phyloP scores from a whole-genome alignment of 2,888 invertebrate species.

The Hirtodrosophila histrioides region DNA sequence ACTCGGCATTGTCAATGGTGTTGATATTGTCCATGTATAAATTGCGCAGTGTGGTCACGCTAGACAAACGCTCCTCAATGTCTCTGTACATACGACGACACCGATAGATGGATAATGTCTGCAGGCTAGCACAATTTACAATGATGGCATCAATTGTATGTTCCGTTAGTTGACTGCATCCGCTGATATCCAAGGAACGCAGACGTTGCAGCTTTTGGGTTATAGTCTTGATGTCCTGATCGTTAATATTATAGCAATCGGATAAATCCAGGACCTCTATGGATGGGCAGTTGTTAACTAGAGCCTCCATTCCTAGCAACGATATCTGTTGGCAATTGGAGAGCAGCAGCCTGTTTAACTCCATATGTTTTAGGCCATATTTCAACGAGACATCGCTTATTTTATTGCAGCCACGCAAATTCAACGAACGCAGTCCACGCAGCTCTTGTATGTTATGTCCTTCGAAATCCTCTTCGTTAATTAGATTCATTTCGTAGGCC shows the following conservation, averaged over 20 bases:
- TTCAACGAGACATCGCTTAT: slow-evolving; percentile 90
- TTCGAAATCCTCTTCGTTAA: slow-evolving; percentile 73
- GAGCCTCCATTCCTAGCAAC: slow-evolving; percentile 87
- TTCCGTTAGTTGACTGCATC: slow-evolving; percentile 86
- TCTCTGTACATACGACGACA: slow-evolving; percentile 83
- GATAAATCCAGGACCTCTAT: slow-evolving; percentile 88
- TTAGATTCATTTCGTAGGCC: slow-evolving; percentile 86
- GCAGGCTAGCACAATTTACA: slow-evolving; percentile 85
- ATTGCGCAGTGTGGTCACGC: slow-evolving; percentile 77
- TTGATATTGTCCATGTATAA: slow-evolving; percentile 80
- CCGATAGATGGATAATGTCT: slow-evolving; percentile 81
- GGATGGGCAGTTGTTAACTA: slow-evolving; percentile 88
- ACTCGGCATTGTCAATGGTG: slow-evolving; percentile 81
- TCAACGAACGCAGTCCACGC: slow-evolving; percentile 86
- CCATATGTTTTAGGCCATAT: slow-evolving; percentile 88
- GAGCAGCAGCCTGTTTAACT: slow-evolving; percentile 87
- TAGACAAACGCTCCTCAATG: slow-evolving; percentile 81
- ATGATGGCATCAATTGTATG: slow-evolving; percentile 85
- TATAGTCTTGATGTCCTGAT: slow-evolving; percentile 86
- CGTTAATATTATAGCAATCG: slow-evolving; percentile 89
- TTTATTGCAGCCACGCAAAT: slow-evolving; percentile 89
- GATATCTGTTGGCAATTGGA: slow-evolving; percentile 90
- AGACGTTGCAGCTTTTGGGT: slow-evolving; percentile 84
- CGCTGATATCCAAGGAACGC: slow-evolving; percentile 83
- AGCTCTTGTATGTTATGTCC: slow-evolving; percentile 86